Percentiles rank a stretch among this genome's conserved stretches.
phyloP scores from a whole-genome alignment of 2,888 invertebrate genomes.

The Zygogramma bicolorata region DNA sequence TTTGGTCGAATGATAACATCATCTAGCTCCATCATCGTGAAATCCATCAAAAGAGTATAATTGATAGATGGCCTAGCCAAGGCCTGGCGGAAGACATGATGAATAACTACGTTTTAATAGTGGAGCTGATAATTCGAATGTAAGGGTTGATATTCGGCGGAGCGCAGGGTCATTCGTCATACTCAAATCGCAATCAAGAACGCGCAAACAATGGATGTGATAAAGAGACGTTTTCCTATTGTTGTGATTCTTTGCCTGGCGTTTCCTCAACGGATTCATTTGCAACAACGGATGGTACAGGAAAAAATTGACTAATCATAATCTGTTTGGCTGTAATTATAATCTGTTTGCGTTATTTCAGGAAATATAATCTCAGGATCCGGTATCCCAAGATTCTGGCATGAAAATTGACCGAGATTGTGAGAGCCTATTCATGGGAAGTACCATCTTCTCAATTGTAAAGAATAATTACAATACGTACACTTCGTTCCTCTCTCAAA shows the following conservation, averaged over 20 bases:
- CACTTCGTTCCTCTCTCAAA: too few relatives aligned
- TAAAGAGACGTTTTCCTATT: slow-evolving; percentile 33
- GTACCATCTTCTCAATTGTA: too few relatives aligned
- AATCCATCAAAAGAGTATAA: slow-evolving; percentile 32
- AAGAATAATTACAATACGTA: too few relatives aligned
- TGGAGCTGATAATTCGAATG: slow-evolving; percentile 53
- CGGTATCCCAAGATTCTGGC: too few relatives aligned
- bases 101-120: slow-evolving; percentile 53
- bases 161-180: slow-evolving; percentile 64
- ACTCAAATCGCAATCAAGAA: slow-evolving; percentile 65
- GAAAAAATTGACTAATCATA: too few relatives aligned
- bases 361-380: too few relatives aligned
- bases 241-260: not conserved
- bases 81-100: slow-evolving; percentile 42
- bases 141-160: slow-evolving; percentile 54
- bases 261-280: not conserved
- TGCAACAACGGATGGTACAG: not conserved
- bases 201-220: slow-evolving; percentile 59
- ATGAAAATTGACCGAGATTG: too few relatives aligned
- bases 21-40: slow-evolving; percentile 8
- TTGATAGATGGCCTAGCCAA: slow-evolving; percentile 35
- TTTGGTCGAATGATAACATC: slow-evolving; percentile 4
- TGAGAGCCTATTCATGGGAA: too few relatives aligned
- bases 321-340: too few relatives aligned
- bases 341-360: too few relatives aligned